Evolutionary conservation across 2,113 vertebrate species (phyloP).

Genomic region (Spheniscus mendiculus): DNA sequence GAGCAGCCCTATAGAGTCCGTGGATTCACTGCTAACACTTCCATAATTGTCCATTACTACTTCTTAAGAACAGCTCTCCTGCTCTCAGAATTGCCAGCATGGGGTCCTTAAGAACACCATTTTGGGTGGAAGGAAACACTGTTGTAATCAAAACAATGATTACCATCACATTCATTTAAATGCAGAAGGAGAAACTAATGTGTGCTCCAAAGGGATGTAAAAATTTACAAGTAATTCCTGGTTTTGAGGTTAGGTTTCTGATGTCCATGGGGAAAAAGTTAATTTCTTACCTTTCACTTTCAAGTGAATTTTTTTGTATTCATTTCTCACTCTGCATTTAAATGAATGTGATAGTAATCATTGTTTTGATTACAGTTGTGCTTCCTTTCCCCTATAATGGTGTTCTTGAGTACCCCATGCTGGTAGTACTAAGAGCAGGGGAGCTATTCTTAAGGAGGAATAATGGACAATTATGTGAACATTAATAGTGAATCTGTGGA

Average conservation of each 20-base stretch:
- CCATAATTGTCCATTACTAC: constrained; percentile 64
- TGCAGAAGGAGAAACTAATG: constrained; percentile 64
- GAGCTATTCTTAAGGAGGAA: constrained; percentile 60
- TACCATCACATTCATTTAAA: constrained; percentile 68
- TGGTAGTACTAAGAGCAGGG: constrained; percentile 53
- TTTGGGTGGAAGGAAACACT: constrained; percentile 64
- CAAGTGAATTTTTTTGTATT: constrained; percentile 68
- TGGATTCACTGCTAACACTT: background rate
- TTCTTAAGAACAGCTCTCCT: constrained; percentile 60
- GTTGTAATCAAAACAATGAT: constrained; percentile 74
- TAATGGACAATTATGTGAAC: constrained; percentile 66
- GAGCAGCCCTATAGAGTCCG: background rate
- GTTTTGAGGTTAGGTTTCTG: constrained; percentile 65
- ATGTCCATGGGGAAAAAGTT: constrained; percentile 71
- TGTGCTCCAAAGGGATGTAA: constrained; percentile 39
- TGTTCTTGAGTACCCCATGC: constrained; percentile 69
- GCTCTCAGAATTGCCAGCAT: constrained; percentile 57
- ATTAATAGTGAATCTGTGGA: constrained; percentile 10
- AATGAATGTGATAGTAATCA: constrained; percentile 66
- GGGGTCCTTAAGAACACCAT: constrained; percentile 68
- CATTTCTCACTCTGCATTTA: constrained; percentile 70
- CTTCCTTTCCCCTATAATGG: constrained; percentile 62
- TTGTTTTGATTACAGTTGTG: constrained; percentile 67
- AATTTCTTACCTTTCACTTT: constrained; percentile 68
- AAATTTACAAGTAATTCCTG: constrained; percentile 56